Evolutionary conservation across 2,797 vertebrate species (phyloP).

Genomic region (Pogonophryne albipinna): DNA sequence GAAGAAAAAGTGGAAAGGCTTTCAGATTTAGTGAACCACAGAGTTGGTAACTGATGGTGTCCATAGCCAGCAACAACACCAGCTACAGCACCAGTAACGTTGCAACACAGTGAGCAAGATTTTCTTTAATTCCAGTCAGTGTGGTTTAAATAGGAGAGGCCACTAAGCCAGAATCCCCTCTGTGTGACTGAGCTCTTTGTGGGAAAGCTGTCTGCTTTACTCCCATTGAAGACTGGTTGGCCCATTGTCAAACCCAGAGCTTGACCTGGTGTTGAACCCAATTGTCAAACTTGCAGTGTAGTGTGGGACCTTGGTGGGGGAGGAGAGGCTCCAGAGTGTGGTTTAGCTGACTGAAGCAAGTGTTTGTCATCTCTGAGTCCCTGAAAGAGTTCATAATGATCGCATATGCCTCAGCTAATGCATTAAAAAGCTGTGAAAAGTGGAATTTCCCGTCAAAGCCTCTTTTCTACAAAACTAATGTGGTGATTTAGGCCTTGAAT

Average conservation of each 20-base stretch:
- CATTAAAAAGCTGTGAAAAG: conserved; percentile 62
- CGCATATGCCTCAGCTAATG: conserved; percentile 54
- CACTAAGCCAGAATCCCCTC: conserved; percentile 84
- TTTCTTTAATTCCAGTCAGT: conserved; percentile 79
- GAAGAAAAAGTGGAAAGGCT: conserved; percentile 15
- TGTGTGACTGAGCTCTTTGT: conserved; percentile 84
- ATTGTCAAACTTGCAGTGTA: conserved; percentile 93
- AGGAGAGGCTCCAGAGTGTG: conserved; percentile 71
- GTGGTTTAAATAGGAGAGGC: conserved; percentile 83
- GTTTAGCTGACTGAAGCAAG: conserved; percentile 77
- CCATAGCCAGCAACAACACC: conserved; percentile 56
- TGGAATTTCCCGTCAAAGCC: conserved; percentile 48
- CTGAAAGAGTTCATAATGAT: conserved; percentile 59
- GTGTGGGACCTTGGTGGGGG: conserved; percentile 81
- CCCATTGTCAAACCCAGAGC: conserved; percentile 93
- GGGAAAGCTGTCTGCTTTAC: conserved; percentile 86
- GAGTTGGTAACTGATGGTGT: conserved; percentile 54
- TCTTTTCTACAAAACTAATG: conserved; percentile 42
- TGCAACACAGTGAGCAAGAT: conserved; percentile 62
- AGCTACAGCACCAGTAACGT: conserved; percentile 36
- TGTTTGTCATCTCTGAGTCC: conserved; percentile 73
- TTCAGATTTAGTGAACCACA: conserved; percentile 27
- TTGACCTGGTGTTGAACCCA: conserved; percentile 99
- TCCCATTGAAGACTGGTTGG: conserved; percentile 98
- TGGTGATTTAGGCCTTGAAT: conserved; percentile 55